Evolutionary conservation across 1,140 invertebrate species (phyloP).

Genomic region (Lordiphosa stackelbergi): DNA sequence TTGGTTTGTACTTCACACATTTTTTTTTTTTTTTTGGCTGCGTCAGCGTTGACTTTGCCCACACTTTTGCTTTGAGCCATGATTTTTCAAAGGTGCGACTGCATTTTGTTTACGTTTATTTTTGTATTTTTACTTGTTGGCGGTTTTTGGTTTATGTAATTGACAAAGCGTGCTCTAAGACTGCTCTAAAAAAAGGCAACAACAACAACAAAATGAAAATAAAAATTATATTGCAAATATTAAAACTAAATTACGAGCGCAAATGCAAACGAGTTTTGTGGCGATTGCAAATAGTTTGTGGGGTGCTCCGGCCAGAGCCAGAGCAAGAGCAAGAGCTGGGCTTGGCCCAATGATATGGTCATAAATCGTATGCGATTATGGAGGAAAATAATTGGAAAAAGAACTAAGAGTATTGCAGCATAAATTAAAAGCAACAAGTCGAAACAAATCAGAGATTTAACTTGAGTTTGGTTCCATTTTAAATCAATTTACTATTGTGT

Average conservation of each 20-base stretch:
- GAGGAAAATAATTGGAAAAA: no score
- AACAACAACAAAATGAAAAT: constrained; percentile 25
- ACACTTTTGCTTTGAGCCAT: constrained; percentile 23
- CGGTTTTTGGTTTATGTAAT: constrained; percentile 57
- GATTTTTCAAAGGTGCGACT: constrained; percentile 53
- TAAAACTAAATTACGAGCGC: constrained; percentile 13
- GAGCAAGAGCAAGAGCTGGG: background rate
- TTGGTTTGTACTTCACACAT: constrained; percentile 63
- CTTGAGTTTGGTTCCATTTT: no score
- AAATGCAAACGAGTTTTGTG: constrained; percentile 15
- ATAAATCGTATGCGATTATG: no score
- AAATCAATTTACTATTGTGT: no score
- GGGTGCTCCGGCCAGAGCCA: background rate
- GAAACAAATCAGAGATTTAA: no score
- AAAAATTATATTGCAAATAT: constrained; percentile 37
- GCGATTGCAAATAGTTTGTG: constrained; percentile 1
- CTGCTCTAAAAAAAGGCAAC: constrained; percentile 49
- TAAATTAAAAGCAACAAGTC: no score
- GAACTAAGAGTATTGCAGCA: no score
- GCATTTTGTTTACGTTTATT: constrained; percentile 59
- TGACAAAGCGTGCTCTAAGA: constrained; percentile 59
- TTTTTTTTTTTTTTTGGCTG: constrained; percentile 24
- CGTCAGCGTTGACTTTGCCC: constrained; percentile 18
- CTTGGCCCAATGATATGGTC: constrained; percentile 8
- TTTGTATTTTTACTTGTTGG: constrained; percentile 21